Conservation (phyloP, 1,140 invertebrate genomes). For the Hycleus phaleratus region DNA sequence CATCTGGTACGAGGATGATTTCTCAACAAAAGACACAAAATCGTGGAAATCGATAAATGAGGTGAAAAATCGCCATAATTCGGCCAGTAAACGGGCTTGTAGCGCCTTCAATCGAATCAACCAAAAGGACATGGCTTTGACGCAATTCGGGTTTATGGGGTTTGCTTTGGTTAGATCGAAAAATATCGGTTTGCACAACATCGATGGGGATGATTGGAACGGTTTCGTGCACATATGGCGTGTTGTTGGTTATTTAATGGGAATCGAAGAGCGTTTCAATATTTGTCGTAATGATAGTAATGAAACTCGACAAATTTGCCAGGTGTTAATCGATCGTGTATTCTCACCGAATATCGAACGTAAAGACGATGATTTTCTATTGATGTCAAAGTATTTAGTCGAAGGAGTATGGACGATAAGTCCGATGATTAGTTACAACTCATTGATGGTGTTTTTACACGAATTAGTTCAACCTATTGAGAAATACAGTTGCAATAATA, state of each 20-base stretch:
- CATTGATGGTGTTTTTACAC: slow-evolving; percentile 6
- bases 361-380: slow-evolving; percentile 20
- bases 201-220: slow-evolving; percentile 54
- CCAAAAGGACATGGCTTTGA: slow-evolving; percentile 76
- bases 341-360: slow-evolving; percentile 21
- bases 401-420: slow-evolving; percentile 31
- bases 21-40: slow-evolving; percentile 45
- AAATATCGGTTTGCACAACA: slow-evolving; percentile 52
- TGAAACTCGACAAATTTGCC: slow-evolving; percentile 35
- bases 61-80: slow-evolving; percentile 59
- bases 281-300: slow-evolving; percentile 34
- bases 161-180: slow-evolving; percentile 58
- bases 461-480: slow-evolving; percentile 5
- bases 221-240: slow-evolving; percentile 77
- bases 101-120: slow-evolving; percentile 46
- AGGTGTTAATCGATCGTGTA: slow-evolving; percentile 22
- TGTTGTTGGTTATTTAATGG: slow-evolving; percentile 70
- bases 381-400: slow-evolving; percentile 29
- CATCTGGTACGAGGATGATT: slow-evolving; percentile 63
- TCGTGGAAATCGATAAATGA: slow-evolving; percentile 58
- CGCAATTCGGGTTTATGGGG: slow-evolving; percentile 83
- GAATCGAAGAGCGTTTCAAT: slow-evolving; percentile 62
- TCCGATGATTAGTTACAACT: slow-evolving; percentile 11
- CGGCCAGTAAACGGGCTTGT: slow-evolving; percentile 45
- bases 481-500: not conserved